Evolutionary conservation across 23 tunicate species (phyloP), one percentile per base, ranked within the genome.

Genomic region (Halocynthia aurantium): DNA sequence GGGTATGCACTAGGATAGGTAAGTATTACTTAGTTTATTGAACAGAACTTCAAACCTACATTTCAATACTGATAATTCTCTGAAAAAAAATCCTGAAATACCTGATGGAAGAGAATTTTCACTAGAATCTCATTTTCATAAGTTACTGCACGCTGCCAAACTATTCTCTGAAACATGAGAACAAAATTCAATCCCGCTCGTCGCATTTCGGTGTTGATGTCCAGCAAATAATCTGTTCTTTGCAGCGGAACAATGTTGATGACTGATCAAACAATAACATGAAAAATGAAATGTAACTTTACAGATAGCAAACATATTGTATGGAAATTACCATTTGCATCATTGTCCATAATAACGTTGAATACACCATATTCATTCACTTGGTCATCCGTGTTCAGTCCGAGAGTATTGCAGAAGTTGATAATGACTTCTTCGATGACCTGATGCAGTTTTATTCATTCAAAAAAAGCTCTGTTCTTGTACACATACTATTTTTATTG

Each of bases 351-450:
- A 10, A 15, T 7, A 8, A 74, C 22, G 18, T 21, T 74, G 63
- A 74, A 74, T 12, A 74, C 22, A 8, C 68, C 78, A 74, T 74
- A 74, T 56, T 74, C 78, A 8, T 74, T 74, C 62, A 74, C 56
- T n/a, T 22, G 64, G 19, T 74, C 63, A 10, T 52, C 68, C 15
- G 56, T 51, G 55, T 5, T 53, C 10, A 74, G 55, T 0, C 63
- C 78, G 20, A 74, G 64, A 53, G 19, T 21, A 0, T 21, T 31
- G 31, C 78, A 74, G 31, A 74, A 53, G 22, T 74, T 22, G 55
- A 7, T 53, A 8, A 74, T 56, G 10, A 54, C 21, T 54, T 74
- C 60, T 40, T 10, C 57, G 8, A 74, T 53, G 13, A 74, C 78
- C 78, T 74, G 62, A 72, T 72, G 51, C 11, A 51, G 50, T 11